Percentiles rank a stretch among this genome's conserved stretches.
Evolutionary conservation across 2,113 vertebrate species (phyloP).

Genomic region (Mixornis gularis): DNA sequence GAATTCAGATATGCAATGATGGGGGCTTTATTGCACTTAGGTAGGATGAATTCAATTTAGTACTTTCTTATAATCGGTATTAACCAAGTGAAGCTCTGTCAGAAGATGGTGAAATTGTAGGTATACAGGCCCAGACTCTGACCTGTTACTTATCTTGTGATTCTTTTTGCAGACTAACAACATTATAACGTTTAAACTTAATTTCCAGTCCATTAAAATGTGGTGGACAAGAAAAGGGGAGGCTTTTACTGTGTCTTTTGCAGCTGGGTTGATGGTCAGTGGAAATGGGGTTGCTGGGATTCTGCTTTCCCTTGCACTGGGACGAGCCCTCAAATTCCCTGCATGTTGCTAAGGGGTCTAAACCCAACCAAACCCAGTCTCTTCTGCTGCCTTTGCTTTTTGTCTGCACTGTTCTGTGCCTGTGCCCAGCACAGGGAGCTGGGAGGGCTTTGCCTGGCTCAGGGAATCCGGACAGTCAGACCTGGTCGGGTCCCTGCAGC

Average conservation of each 20-base stretch:
- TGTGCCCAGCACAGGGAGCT: neutral
- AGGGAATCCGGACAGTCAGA: rapidly evolving
- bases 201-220: neutral
- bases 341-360: neutral
- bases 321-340: neutral
- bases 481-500: neutral
- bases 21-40: neutral
- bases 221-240: neutral
- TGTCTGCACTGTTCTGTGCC: neutral
- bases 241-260: neutral
- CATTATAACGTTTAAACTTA: neutral
- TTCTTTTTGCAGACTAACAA: neutral
- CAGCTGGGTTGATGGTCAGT: neutral
- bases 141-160: neutral
- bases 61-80: neutral
- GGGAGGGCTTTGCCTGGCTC: neutral
- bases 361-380: neutral
- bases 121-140: neutral
- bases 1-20: neutral
- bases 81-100: neutral
- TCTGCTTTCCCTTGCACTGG: neutral
- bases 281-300: neutral
- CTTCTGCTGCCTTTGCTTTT: neutral
- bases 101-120: neutral
- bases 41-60: neutral